Conservation (phyloP, 2,113 vertebrate genomes). For the Campylorhamphus procurvoides region DNA sequence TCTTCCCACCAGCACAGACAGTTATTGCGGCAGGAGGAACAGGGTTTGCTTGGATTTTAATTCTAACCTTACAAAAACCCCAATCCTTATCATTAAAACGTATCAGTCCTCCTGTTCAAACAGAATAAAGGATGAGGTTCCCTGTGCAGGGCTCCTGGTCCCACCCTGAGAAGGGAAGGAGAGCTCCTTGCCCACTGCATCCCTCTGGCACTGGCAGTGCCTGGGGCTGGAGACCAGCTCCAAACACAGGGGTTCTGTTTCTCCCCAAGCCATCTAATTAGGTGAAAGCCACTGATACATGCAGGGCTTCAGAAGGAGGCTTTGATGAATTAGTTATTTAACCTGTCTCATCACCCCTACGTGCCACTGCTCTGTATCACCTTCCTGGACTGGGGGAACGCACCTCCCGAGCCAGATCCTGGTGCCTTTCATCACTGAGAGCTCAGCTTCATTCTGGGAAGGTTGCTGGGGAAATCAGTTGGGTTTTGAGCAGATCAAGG, state of each 20-base stretch:
- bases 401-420: neutral
- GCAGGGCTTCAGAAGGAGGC: neutral
- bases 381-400: accelerated
- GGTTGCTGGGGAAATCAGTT: neutral
- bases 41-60: neutral
- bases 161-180: accelerated
- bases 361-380: neutral
- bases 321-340: neutral
- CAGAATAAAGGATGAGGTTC: neutral
- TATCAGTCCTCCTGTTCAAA: neutral
- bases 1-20: neutral
- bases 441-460: neutral
- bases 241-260: neutral
- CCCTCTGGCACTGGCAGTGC: accelerated
- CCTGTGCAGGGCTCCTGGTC: neutral
- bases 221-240: neutral
- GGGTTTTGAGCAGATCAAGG: neutral
- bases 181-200: accelerated
- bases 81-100: accelerated
- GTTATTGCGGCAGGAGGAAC: neutral
- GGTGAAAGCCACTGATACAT: neutral
- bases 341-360: neutral
- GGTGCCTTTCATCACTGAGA: neutral
- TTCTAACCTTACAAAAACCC: neutral
- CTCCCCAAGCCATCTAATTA: neutral